Conservation (phyloP, 2,888 invertebrate species). For the Diarsia dahlii region DNA sequence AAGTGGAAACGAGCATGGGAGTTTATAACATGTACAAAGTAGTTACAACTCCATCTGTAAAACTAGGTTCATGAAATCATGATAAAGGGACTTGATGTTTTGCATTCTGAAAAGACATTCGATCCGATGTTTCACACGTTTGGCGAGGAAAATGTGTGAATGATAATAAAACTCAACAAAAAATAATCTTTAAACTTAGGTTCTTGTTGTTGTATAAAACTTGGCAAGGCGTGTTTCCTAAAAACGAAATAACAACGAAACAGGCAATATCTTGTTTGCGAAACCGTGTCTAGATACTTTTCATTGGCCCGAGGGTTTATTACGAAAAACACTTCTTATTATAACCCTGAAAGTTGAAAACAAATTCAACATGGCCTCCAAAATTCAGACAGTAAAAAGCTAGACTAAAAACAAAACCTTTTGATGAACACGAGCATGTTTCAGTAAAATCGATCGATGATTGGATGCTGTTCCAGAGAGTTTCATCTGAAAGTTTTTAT, state of each 20-base stretch:
- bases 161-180: not conserved
- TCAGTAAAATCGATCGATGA: slow-evolving; percentile 32
- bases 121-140: not conserved
- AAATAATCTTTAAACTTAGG: not conserved
- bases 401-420: slow-evolving; percentile 31
- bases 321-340: not conserved
- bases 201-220: not conserved
- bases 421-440: slow-evolving; percentile 40
- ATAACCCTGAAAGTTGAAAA: slow-evolving; percentile 2
- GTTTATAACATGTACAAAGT: not conserved
- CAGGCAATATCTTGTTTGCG: not conserved
- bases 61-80: not conserved
- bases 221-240: not conserved
- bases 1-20: not conserved
- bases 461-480: slow-evolving; percentile 30
- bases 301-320: not conserved
- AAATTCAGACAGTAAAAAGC: slow-evolving; percentile 7
- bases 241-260: not conserved
- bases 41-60: not conserved
- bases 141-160: not conserved
- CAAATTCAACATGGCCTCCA: slow-evolving; percentile 4
- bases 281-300: slow-evolving; percentile 2
- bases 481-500: slow-evolving; percentile 39
- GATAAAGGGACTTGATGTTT: not conserved
- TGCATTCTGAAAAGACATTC: not conserved